Percentiles rank a stretch among this genome's conserved stretches.
Conservation (phyloP, 2,888 invertebrate species). For the Digitonthophagus gazella region DNA sequence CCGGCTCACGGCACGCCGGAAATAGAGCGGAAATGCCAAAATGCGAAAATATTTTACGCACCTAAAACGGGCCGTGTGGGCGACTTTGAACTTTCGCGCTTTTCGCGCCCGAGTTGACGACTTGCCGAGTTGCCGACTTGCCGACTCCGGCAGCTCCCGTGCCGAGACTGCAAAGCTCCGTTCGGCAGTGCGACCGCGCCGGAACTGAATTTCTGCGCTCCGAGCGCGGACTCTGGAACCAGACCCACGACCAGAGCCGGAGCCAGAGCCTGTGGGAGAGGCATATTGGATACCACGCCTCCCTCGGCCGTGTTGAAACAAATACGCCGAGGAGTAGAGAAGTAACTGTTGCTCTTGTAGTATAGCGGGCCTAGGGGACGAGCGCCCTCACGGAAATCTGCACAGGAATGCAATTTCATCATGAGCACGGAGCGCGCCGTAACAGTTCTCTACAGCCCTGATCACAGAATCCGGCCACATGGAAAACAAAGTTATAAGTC, state of each 20-base stretch:
- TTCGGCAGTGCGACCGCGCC: constrained; percentile 34
- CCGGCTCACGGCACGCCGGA: not conserved
- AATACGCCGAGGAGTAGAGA: constrained; percentile 46
- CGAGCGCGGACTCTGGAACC: constrained; percentile 41
- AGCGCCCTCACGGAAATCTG: constrained; percentile 52
- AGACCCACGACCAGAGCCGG: constrained; percentile 42
- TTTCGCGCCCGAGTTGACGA: constrained; percentile 1
- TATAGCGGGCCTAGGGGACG: constrained; percentile 37
- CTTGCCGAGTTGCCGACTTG: constrained; percentile 26
- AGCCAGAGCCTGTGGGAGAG: constrained; percentile 47
- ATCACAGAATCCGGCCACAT: constrained; percentile 51
- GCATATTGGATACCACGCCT: constrained; percentile 47
- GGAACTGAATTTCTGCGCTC: constrained; percentile 34
- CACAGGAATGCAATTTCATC: constrained; percentile 55
- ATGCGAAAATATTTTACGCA: constrained; percentile 6
- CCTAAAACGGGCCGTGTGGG: not conserved
- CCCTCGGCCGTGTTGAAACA: constrained; percentile 46
- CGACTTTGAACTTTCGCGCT: not conserved
- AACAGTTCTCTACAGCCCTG: constrained; percentile 46
- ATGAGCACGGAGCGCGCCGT: constrained; percentile 47
- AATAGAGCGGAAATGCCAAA: not conserved
- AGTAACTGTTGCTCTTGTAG: constrained; percentile 52
- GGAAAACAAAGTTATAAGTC: constrained; percentile 54
- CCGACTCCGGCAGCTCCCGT: constrained; percentile 17
- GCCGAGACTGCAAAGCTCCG: constrained; percentile 25